These are phyloP conservation scores for Pitangus sulphuratus DNA, from an alignment of 2,797 vertebrate species.

Conservation along the genomic window DNA sequence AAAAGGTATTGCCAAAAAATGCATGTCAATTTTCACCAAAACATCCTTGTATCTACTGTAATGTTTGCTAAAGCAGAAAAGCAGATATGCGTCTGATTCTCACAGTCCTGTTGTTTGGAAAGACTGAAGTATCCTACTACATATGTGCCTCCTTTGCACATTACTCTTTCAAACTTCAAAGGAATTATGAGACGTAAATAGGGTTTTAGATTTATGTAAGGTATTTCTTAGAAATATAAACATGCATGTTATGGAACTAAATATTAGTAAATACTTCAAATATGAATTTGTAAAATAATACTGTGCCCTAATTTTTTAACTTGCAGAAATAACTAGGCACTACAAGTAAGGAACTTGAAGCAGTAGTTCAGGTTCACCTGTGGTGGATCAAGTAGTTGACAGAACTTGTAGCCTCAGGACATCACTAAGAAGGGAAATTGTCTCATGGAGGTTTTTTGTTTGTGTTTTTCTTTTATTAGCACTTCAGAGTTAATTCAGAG, in stretches of 20 bases:
- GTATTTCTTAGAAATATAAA: background rate
- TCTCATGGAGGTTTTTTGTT: background rate
- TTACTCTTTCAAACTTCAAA: background rate
- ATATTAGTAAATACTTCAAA: background rate
- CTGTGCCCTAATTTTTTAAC: background rate
- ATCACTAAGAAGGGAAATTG: background rate
- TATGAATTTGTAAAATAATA: background rate
- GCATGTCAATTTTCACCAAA: background rate
- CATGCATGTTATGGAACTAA: background rate
- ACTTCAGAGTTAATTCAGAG: background rate
- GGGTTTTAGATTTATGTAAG: background rate
- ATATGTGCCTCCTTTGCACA: background rate
- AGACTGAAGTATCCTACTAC: background rate
- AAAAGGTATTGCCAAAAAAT: background rate
- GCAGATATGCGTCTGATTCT: background rate
- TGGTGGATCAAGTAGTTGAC: background rate
- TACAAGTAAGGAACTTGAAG: background rate
- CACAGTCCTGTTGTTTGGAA: accelerated
- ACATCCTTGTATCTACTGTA: background rate
- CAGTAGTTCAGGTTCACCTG: background rate
- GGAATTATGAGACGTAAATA: background rate
- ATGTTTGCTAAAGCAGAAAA: background rate
- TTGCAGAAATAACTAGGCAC: background rate
- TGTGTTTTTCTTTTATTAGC: background rate
- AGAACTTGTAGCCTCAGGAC: background rate